Evolutionary conservation across 2,797 vertebrate species (phyloP), one percentile per base, ranked within the genome.

Genomic region (Perdix hodgsoniae): DNA sequence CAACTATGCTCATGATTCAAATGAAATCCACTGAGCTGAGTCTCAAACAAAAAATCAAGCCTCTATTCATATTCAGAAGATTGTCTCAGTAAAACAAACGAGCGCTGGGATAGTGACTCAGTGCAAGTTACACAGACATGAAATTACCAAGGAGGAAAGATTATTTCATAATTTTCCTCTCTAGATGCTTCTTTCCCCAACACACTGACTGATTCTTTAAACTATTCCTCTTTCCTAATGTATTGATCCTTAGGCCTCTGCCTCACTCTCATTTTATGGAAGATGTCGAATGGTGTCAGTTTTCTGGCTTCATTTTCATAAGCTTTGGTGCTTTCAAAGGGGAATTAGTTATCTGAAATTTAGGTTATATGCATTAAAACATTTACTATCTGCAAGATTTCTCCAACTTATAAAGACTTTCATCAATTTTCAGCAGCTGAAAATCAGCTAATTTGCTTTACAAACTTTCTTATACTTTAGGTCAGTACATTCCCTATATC

Each of bases 211-310:
- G 29, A 56, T 24, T 63, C 7, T 9, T 73, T 52, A 17, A 23
- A 82, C 31, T 2, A 5, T 66, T 78, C 2, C 7, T 4, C 5
- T 59, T 26, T 76, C 14, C 56, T 70, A 35, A 21, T 6, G 0
- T 45, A 22, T 49, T 2, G 7, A 11, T 57, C 31, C 14, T 64
- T 27, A 52, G 14, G 7, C 17, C 39, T 6, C 35, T 92, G 10
- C 27, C 11, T 11, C 50, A 16, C 9, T 89, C 21, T 66, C 11
- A 4, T 74, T 85, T 71, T 33, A 8, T 54, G 37, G 31, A 73
- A 14, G 35, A 5, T 61, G 45, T n/a, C 0, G 0, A 81, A 69
- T 13, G 8, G 6, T 50, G 24, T 6, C 39, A 35, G n/a, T 15
- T 65, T 5, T 11, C 57, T 70, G 29, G 14, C n/a, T 66, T 24